These are phyloP conservation scores for Bungarus multicinctus DNA, from an alignment of 2,113 vertebrate genomes.

Conservation along the genomic window DNA sequence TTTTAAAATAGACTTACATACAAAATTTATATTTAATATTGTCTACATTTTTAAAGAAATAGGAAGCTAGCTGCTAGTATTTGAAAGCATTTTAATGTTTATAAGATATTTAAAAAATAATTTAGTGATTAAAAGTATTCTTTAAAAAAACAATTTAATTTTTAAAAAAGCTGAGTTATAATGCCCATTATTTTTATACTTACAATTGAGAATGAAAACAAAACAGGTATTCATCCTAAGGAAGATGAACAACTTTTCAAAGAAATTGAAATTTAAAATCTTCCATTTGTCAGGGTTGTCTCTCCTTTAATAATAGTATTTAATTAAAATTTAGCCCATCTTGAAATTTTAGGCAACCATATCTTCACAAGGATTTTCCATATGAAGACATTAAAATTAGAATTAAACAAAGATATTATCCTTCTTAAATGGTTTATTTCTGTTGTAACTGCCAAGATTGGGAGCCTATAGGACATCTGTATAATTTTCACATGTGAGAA, in stretches of 20 bases:
- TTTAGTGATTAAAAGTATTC: neutral
- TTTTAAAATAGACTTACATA: neutral
- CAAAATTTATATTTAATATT: neutral
- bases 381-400: neutral
- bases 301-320: neutral
- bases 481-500: neutral
- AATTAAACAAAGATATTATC: neutral
- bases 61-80: neutral
- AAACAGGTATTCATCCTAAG: neutral
- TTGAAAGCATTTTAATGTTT: neutral
- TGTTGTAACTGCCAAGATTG: neutral
- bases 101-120: neutral
- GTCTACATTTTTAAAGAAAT: neutral
- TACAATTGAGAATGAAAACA: neutral
- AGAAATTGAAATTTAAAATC: neutral
- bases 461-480: neutral
- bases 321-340: neutral
- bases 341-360: neutral
- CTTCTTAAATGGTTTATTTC: neutral
- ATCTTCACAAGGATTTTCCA: neutral
- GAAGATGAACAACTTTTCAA: neutral
- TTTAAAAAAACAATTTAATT: neutral
- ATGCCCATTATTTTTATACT: neutral
- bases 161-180: neutral
- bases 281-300: neutral